These are phyloP conservation scores for Typhlichthys eigenmanni DNA, from an alignment of 2,797 vertebrate species.

Conservation along the genomic window DNA sequence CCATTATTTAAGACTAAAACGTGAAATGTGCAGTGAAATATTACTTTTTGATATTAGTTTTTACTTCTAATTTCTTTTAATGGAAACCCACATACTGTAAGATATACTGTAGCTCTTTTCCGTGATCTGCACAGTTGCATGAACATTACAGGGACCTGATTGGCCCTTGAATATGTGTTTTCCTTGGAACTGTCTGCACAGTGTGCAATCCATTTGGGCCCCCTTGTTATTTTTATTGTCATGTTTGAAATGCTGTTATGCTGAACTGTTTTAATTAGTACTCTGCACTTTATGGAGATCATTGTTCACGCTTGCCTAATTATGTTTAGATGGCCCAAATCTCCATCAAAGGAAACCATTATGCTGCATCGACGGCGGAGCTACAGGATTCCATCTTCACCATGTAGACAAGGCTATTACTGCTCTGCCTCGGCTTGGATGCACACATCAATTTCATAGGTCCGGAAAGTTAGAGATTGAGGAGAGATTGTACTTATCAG, in stretches of 20 bases:
- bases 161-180: slow-evolving; percentile 56
- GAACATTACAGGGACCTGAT: slow-evolving; percentile 47
- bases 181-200: slow-evolving; percentile 51
- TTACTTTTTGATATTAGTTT: not conserved
- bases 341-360: slow-evolving; percentile 79
- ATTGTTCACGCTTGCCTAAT: slow-evolving; percentile 79
- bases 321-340: slow-evolving; percentile 77
- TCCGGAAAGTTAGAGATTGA: slow-evolving; percentile 73
- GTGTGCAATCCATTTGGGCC: slow-evolving; percentile 68
- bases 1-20: too few species aligned
- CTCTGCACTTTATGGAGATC: slow-evolving; percentile 77
- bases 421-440: slow-evolving; percentile 70
- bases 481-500: slow-evolving; percentile 67
- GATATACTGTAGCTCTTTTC: slow-evolving; percentile 7
- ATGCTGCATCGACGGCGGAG: slow-evolving; percentile 69
- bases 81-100: not conserved
- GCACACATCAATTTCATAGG: slow-evolving; percentile 77
- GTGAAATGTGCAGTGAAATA: not conserved
- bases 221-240: slow-evolving; percentile 76
- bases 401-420: slow-evolving; percentile 74
- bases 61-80: not conserved
- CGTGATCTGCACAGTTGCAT: slow-evolving; percentile 31
- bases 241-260: slow-evolving; percentile 75
- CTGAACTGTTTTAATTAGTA: slow-evolving; percentile 81
- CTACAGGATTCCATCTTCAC: slow-evolving; percentile 74